These are phyloP conservation scores for Pachyuromys duprasi DNA, from an alignment of 2,797 vertebrate species.

Conservation along the genomic window DNA sequence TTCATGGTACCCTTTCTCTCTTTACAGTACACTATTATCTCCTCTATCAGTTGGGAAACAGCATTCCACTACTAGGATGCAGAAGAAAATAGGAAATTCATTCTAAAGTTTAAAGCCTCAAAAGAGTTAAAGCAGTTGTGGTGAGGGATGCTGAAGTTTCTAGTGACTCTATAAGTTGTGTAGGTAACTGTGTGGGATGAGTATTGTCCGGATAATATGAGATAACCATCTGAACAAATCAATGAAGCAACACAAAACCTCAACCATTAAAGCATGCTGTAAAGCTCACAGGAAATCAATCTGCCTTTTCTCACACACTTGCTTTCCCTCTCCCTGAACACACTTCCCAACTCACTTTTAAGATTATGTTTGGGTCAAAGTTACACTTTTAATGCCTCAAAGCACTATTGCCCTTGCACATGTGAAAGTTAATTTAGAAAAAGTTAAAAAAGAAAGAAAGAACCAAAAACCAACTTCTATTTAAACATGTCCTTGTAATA, in stretches of 20 bases:
- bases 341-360: constrained; percentile 48
- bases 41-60: background rate
- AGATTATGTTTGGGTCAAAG: constrained; percentile 79
- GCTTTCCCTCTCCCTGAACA: background rate
- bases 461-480: background rate
- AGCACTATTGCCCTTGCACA: constrained; percentile 40
- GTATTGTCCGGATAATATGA: constrained; percentile 26
- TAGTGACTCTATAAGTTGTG: background rate
- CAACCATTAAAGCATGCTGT: constrained; percentile 77
- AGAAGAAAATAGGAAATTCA: constrained; percentile 28
- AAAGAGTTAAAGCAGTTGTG: constrained; percentile 62
- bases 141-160: constrained; percentile 66
- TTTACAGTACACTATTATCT: background rate
- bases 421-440: constrained; percentile 20
- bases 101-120: constrained; percentile 53
- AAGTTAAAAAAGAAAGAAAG: background rate
- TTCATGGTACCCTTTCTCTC: background rate
- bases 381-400: constrained; percentile 73
- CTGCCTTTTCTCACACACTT: background rate
- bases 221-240: constrained; percentile 79
- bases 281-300: constrained; percentile 76
- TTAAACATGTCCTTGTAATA: background rate
- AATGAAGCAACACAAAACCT: constrained; percentile 80
- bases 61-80: background rate
- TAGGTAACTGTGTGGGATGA: constrained; percentile 70